Conservation (phyloP, 2,797 vertebrate species). For the Acridotheres tristis region DNA sequence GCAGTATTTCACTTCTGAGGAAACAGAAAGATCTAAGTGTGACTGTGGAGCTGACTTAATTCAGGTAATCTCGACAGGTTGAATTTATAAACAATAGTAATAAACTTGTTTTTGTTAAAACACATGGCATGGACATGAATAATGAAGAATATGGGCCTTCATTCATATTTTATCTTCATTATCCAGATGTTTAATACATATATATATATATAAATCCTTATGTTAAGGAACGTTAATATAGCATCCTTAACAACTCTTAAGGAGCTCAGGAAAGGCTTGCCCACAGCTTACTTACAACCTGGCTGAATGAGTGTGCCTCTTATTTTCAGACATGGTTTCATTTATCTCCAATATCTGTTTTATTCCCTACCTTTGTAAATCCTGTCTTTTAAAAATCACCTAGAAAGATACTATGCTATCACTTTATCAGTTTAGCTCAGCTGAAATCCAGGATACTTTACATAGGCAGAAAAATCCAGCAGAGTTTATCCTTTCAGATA, state of each 20-base stretch:
- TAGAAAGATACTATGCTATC: neutral
- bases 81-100: neutral
- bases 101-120: neutral
- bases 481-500: neutral
- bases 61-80: neutral
- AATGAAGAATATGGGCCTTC: neutral
- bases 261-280: neutral
- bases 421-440: neutral
- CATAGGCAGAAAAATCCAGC: neutral
- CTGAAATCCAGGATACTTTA: neutral
- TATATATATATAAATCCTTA: neutral
- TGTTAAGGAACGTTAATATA: neutral
- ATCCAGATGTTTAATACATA: neutral
- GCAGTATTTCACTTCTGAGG: neutral
- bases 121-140: neutral
- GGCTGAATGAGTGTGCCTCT: neutral
- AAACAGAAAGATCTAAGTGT: neutral
- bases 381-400: neutral
- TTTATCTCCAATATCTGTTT: neutral
- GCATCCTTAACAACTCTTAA: neutral
- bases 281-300: neutral
- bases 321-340: neutral
- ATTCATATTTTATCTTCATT: neutral
- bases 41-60: neutral
- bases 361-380: neutral